phyloP scores from a whole-genome alignment of 30 jellyfish, hydroid and myxozoan species.

The Phacellophora camtschatica region DNA sequence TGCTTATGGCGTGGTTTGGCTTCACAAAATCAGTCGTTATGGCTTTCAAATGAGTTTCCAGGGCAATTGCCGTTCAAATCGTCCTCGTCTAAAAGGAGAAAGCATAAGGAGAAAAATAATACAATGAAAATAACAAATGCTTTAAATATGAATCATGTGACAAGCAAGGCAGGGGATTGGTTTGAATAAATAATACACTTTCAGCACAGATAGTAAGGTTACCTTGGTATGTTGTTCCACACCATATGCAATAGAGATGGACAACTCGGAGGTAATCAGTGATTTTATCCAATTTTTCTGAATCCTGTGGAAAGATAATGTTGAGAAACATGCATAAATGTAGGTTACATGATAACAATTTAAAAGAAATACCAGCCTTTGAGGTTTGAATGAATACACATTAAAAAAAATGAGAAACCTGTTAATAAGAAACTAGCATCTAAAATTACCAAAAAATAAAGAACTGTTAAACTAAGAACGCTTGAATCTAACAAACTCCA shows the following conservation, averaged over 20 bases:
- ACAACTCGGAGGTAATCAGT: slow-evolving; percentile 72
- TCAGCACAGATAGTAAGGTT: background rate
- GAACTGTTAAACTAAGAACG: background rate
- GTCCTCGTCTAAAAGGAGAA: slow-evolving; percentile 54
- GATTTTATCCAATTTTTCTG: slow-evolving; percentile 59
- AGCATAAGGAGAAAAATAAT: too few species aligned
- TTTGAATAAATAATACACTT: too few species aligned
- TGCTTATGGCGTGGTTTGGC: background rate
- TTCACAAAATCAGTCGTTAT: slow-evolving; percentile 29
- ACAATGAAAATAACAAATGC: background rate
- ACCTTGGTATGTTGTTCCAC: slow-evolving; percentile 87
- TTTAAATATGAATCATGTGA: background rate
- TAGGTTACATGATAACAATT: too few species aligned
- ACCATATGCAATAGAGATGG: slow-evolving; percentile 89
- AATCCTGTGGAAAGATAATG: slow-evolving; percentile 51
- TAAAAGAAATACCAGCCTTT: too few species aligned
- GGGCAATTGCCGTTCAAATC: slow-evolving; percentile 84
- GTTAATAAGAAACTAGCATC: background rate
- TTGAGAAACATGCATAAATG: too few species aligned
- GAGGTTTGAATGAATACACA: too few species aligned
- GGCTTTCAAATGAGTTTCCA: slow-evolving; percentile 82
- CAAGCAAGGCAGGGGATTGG: too few species aligned
- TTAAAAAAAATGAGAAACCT: too few species aligned
- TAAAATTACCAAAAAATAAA: background rate
- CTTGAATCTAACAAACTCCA: too few species aligned